Evolutionary conservation across 1,140 invertebrate genomes (phyloP), one percentile per base, ranked within the genome.

Genomic region (Harpegnathos saltator): DNA sequence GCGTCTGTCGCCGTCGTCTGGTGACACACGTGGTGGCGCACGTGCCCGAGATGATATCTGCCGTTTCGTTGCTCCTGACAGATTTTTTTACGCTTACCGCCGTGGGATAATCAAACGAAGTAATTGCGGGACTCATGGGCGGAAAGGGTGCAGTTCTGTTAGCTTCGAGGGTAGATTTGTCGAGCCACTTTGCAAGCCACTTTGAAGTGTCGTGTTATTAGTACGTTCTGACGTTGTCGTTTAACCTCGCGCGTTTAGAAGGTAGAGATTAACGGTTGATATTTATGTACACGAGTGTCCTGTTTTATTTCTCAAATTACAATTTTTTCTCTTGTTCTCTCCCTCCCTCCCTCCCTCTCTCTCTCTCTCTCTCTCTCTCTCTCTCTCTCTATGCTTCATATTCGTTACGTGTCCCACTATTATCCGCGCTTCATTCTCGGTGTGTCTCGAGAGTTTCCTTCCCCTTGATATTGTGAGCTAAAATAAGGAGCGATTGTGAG

Each of bases 401-500:
- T 56, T 69, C 63, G 75, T 78, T 78, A 78, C 75, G 38, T 69
- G 33, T 69, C 50, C 24, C 29, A n/a, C 62, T 48, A n/a, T 38
- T 78, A 38, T 22, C 26, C 65, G 63, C 52, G 75, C 75, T 80
- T 29, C 65, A 56, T 80, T 66, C 63, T 19, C 75, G 52, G 65
- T 80, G 65, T 33, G 33, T 22, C 75, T 44, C 63, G 63, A 78
- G 63, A 78, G 56, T 69, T 78, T 69, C 33, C 65, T 44, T 58
- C 65, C 54, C 38, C 75, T 80, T 80, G 65, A 80, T 69, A 80
- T 69, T 58, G 75, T 71, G 50, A 52, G 33, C 75, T 80, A 71
- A 65, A 80, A 80, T 59, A 80, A 80, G 75, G 65, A 56, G 75
- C 75, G 75, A 80, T 80, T 80, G 65, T 69, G 65, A 80, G 52